Evolutionary conservation across 1,140 invertebrate genomes (phyloP), one percentile per base, ranked within the genome.

Genomic region (Lucilia sericata): DNA sequence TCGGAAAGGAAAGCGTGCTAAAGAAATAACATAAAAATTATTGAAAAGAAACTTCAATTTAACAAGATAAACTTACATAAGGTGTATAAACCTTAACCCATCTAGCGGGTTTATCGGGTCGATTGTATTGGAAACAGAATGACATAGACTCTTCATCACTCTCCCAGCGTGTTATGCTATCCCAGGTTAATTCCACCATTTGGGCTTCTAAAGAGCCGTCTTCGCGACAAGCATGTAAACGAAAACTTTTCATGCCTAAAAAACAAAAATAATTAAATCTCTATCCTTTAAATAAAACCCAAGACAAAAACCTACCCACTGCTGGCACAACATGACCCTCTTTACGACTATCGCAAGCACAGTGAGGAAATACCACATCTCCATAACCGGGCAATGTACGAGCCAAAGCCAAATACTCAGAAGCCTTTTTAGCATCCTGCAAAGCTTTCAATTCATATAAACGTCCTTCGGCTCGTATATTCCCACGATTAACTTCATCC

Each of bases 361-460:
- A 99, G 92, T 98, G 97, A 21, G 98, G 98, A 92, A 99, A 98
- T 49, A 97, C 95, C 21, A 99, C 94, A 87, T 97, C 96, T 2
- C 96, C 97, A 91, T 99, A 99, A 34, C 97, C 98, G 84, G 96
- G 96, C 84, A 99, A 92, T 87, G 96, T 94, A 75, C 96, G 94
- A 36, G 96, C 97, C 85, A 97, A 91, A 87, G 96, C 95, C 75
- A 99, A 92, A 92, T 98, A 99, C 93, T 99, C 97, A 84, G 94
- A 91, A 87, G 96, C 97, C 88, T 97, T 94, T 30, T 95, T 95
- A 74, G 95, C 94, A 89, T 99, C 97, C 91, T 99, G 97, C 51
- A 99, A 92, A 21, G 97, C 97, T 92, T 99, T 99, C 82, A 99
- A 92, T 91, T 99, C 97, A 92, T 99, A 99, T 2, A 99, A 93